Percentiles rank a stretch among this genome's conserved stretches.
Conservation (phyloP, 2,797 vertebrate genomes). For the Diplodus sargus region DNA sequence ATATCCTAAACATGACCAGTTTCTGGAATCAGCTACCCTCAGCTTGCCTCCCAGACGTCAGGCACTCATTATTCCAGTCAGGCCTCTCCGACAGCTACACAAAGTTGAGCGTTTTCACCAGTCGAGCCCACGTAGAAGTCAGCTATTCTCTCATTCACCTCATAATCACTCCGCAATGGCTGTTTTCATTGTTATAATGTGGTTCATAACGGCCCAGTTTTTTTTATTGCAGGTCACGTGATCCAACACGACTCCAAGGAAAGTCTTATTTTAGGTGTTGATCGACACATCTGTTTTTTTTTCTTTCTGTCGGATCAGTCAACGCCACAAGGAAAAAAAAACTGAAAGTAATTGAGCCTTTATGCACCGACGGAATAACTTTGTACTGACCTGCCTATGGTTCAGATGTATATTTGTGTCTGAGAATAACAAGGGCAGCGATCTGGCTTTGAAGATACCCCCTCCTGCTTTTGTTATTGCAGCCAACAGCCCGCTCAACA, state of each 20-base stretch:
- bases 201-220: background rate
- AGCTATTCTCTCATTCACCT: constrained; percentile 12
- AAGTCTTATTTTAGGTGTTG: background rate
- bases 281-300: background rate
- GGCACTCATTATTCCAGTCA: constrained; percentile 79
- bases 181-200: constrained; percentile 24
- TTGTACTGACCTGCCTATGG: background rate
- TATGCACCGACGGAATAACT: background rate
- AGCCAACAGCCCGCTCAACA: background rate
- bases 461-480: constrained; percentile 12
- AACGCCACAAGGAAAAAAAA: background rate
- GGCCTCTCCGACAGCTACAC: constrained; percentile 64
- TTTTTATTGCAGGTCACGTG: background rate
- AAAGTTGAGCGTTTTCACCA: constrained; percentile 50
- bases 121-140: constrained; percentile 36
- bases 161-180: constrained; percentile 13
- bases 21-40: constrained; percentile 69
- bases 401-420: background rate
- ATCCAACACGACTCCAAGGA: background rate
- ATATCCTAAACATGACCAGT: constrained; percentile 79
- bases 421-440: background rate
- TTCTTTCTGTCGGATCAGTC: background rate
- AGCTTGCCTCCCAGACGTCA: constrained; percentile 64
- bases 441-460: background rate
- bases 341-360: background rate